Evolutionary conservation across 2,888 invertebrate genomes (phyloP).

Genomic region (Argyresthia albistria): DNA sequence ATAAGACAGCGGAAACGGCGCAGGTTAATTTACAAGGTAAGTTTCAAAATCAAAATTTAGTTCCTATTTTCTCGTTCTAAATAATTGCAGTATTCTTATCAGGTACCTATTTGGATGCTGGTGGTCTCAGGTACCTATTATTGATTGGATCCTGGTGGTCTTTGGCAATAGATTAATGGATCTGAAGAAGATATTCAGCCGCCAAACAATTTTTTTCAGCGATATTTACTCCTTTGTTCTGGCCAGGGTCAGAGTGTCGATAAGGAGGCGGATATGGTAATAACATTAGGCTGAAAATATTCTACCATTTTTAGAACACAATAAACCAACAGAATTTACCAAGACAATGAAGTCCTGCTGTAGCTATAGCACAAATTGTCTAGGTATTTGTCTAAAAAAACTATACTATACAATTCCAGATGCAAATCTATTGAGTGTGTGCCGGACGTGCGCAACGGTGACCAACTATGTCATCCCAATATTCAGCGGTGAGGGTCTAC

Average conservation of each 20-base stretch:
- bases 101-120: too few relatives aligned
- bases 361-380: too few relatives aligned
- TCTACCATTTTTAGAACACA: too few relatives aligned
- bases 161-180: not conserved
- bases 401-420: not conserved
- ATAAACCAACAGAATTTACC: too few relatives aligned
- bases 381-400: too few relatives aligned
- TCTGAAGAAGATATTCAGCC: not conserved
- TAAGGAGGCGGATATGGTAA: too few relatives aligned
- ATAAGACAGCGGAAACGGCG: constrained; percentile 12
- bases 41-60: constrained; percentile 8
- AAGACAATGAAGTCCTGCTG: too few relatives aligned
- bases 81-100: too few relatives aligned
- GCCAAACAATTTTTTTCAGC: not conserved
- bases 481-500: constrained; percentile 73
- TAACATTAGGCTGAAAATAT: too few relatives aligned
- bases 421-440: constrained; percentile 39
- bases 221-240: not conserved
- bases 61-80: too few relatives aligned
- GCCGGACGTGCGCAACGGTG: constrained; percentile 69
- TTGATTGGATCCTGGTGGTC: not conserved
- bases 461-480: constrained; percentile 72
- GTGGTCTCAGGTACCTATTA: too few relatives aligned
- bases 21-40: constrained; percentile 27
- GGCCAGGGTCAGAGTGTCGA: too few relatives aligned